These are phyloP conservation scores for Neodiprion virginianus DNA, from an alignment of 1,140 invertebrate species.

Conservation along the genomic window DNA sequence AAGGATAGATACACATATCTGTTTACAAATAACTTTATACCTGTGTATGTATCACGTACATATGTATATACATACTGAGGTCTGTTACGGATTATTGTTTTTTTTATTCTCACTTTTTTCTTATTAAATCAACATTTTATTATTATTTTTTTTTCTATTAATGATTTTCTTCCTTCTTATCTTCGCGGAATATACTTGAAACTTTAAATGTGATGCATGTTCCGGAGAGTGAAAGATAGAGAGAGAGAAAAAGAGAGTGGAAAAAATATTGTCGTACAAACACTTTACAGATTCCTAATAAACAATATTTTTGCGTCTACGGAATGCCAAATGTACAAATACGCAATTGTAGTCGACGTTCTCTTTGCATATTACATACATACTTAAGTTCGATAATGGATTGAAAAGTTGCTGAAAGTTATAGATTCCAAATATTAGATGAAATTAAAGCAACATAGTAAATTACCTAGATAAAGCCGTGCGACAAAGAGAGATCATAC, in stretches of 20 bases:
- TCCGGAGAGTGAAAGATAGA: no score
- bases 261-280: no score
- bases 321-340: conserved; percentile 2
- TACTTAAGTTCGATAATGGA: neutral
- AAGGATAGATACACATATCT: conserved; percentile 3
- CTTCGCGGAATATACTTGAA: neutral
- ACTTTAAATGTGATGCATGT: no score
- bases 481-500: neutral
- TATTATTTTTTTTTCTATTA: neutral
- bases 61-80: neutral
- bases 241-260: no score
- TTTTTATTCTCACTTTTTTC: neutral
- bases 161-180: neutral
- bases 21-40: neutral
- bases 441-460: no score
- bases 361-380: neutral
- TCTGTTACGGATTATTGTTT: neutral
- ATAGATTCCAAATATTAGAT: neutral
- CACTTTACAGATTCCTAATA: no score
- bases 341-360: neutral
- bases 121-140: neutral
- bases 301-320: neutral
- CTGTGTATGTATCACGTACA: neutral
- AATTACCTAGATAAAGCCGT: neutral
- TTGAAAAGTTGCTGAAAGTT: neutral